Percentiles rank a stretch among this genome's conserved stretches.
Conservation (phyloP, 2,888 invertebrate species). For the Drosophila putrida region DNA sequence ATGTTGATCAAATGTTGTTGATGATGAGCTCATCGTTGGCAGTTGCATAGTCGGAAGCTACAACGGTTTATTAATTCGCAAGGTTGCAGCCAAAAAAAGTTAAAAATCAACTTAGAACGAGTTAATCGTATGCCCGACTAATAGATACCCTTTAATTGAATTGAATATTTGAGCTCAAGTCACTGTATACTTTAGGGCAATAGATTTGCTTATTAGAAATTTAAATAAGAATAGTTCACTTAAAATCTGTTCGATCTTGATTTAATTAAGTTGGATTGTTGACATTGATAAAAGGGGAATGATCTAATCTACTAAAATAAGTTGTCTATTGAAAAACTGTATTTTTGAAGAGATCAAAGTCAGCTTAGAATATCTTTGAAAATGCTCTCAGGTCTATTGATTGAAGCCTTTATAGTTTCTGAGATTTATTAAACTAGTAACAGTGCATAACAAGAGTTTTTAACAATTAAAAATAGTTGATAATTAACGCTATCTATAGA, state of each 20-base stretch:
- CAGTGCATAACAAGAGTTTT: no score
- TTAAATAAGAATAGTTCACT: not conserved
- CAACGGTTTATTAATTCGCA: slow-evolving; percentile 28
- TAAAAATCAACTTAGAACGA: not conserved
- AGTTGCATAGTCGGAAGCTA: slow-evolving; percentile 19
- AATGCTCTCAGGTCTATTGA: no score
- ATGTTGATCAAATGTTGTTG: slow-evolving; percentile 31
- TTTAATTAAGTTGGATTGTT: not conserved
- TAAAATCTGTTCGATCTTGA: not conserved
- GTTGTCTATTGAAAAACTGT: no score
- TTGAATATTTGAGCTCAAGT: not conserved
- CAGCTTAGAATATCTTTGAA: no score
- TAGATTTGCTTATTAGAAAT: not conserved
- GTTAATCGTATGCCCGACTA: not conserved
- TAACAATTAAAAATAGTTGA: no score
- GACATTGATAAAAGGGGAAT: not conserved
- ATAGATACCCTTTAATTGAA: not conserved
- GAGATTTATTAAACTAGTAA: no score
- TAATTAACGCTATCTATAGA: no score
- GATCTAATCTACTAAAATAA: not conserved
- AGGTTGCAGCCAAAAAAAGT: slow-evolving; percentile 42
- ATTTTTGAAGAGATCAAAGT: no score
- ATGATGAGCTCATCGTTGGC: slow-evolving; percentile 50
- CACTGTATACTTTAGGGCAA: not conserved
- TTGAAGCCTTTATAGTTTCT: no score